Percentiles rank a stretch among this genome's conserved stretches.
Evolutionary conservation across 2,113 vertebrate genomes (phyloP).

Genomic region (Albula goreensis): DNA sequence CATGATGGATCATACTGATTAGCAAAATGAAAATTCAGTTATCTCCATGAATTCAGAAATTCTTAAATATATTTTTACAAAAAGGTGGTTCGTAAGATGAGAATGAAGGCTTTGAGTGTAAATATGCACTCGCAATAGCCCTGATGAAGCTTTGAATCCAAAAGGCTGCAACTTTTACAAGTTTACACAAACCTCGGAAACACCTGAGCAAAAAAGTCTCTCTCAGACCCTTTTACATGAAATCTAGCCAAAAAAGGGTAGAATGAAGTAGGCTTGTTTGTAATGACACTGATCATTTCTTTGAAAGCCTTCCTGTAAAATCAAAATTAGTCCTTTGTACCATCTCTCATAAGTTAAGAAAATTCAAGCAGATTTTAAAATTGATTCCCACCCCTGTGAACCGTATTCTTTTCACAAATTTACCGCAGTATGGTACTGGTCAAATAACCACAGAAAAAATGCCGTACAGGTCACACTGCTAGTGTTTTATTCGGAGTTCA

Average conservation of each 20-base stretch:
- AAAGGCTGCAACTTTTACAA: no score
- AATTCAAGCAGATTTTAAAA: neutral
- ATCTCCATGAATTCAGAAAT: no score
- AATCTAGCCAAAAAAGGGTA: neutral
- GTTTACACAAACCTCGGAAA: no score
- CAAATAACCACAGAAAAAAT: neutral
- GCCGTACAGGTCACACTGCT: conserved; percentile 58
- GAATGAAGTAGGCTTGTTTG: neutral
- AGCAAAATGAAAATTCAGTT: no score
- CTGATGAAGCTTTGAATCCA: no score
- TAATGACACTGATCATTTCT: neutral
- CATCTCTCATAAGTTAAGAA: neutral
- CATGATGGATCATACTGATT: no score
- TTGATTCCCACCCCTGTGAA: neutral
- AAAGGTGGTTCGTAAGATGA: no score
- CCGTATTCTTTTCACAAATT: neutral
- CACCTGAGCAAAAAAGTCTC: no score
- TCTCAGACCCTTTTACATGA: no score
- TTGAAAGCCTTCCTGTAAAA: neutral
- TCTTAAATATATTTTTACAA: no score
- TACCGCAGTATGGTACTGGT: neutral
- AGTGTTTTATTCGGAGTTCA: conserved; percentile 80
- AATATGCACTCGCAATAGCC: no score
- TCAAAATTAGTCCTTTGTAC: neutral
- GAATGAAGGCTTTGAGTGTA: no score